Evolutionary conservation across 2,113 vertebrate species (phyloP), one percentile per base, ranked within the genome.

Genomic region (Misgurnus mizolepis): DNA sequence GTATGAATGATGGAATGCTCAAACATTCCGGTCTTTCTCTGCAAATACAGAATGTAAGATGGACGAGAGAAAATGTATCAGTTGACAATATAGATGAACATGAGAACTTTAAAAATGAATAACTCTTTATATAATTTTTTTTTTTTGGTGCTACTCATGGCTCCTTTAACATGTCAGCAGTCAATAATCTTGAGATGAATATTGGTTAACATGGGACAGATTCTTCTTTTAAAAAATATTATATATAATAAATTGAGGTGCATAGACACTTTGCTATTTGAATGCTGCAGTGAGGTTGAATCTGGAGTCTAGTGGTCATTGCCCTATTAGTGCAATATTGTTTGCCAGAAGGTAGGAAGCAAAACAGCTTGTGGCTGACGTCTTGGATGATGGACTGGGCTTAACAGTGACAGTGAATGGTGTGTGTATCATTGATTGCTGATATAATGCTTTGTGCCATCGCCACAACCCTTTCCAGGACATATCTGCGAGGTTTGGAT

Each of bases 381-480:
- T 74, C 58, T 75, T 22, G 58, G 72, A 62, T 75, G 72, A 75
- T 75, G 72, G 72, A 75, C 62, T 75, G 43, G 40, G 43, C 18
- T 45, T 62, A 7, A 64, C 56, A 64, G 56, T 3, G 43, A 75
- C 12, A 64, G 43, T 62, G 58, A 75, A 75, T 49, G 41, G 18
- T 49, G 41, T 49, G 72, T 12, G 62, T 73, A 73, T 73, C 11
- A 0, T 11, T 73, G 71, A 73, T 27, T 73, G 71, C 60, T 73
- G 40, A 73, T 73, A 75, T 17, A 75, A 45, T 62, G 55, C 40
- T 73, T 18, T 73, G 53, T 5, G 12, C 41, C 22, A 7, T 62
- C 11, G 22, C 72, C 58, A 27, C 14, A 62, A 62, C 18, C 4
- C 43, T 43, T 56, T 1, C 27, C 27, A 56, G 15, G 39, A 14